Conservation (phyloP, 2,888 invertebrate genomes). For the Metallyticus violacea region DNA sequence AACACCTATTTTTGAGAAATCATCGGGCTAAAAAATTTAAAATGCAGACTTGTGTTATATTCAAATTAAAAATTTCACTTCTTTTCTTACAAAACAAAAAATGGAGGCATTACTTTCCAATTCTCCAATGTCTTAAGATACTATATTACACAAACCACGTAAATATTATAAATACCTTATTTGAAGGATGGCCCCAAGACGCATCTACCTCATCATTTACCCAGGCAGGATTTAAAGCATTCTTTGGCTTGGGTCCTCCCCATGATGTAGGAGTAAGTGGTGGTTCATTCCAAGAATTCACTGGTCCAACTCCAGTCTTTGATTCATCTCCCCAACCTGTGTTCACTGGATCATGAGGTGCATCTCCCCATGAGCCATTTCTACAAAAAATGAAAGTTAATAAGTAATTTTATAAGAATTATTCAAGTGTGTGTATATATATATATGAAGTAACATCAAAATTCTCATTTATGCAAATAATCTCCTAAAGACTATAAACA, state of each 20-base stretch:
- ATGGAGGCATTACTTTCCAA: neutral
- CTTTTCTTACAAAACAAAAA: no score
- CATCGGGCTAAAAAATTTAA: no score
- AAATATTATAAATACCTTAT: neutral
- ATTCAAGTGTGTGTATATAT: no score
- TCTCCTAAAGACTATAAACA: no score
- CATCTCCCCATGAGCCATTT: constrained; percentile 42
- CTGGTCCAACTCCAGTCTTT: constrained; percentile 32
- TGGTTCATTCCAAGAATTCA: constrained; percentile 39
- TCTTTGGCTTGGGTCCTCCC: constrained; percentile 43
- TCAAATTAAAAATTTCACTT: no score
- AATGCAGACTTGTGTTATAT: no score
- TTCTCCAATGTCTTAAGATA: neutral
- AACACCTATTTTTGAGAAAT: no score
- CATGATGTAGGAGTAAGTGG: constrained; percentile 38
- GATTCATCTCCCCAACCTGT: constrained; percentile 36
- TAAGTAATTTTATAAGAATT: neutral
- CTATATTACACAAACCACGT: neutral
- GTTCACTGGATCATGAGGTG: constrained; percentile 40
- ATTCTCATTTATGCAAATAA: no score
- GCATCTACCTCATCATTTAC: constrained; percentile 60
- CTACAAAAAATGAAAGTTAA: constrained; percentile 23
- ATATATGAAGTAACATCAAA: no score
- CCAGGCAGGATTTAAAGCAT: constrained; percentile 46
- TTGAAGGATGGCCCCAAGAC: constrained; percentile 60